phyloP scores from a whole-genome alignment of 2,797 vertebrate species.

The Clarias laeviceps region DNA sequence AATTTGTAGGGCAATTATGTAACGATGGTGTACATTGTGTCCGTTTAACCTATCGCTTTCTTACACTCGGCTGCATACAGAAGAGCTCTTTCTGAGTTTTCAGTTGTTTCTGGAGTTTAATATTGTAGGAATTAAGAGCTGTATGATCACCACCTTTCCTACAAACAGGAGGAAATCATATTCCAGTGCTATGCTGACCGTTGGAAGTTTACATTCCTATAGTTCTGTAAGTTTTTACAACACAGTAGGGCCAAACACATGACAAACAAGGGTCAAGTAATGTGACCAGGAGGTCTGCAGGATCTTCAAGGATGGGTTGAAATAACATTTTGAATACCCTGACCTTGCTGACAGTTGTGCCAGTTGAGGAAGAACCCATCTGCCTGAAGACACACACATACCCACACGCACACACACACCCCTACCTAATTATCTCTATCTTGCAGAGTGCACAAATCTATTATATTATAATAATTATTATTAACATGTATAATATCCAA shows the following conservation, averaged over 20 bases:
- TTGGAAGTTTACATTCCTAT: constrained; percentile 16
- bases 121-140: constrained; percentile 11
- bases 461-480: not conserved
- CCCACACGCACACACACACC: not conserved
- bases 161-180: constrained; percentile 26
- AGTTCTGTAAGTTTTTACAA: constrained; percentile 32
- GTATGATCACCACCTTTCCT: constrained; percentile 12
- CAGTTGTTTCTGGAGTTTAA: constrained; percentile 5
- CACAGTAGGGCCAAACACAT: constrained; percentile 22
- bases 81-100: not conserved
- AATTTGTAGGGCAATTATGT: constrained; percentile 38
- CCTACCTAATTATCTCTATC: not conserved
- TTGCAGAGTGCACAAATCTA: not conserved
- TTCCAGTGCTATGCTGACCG: constrained; percentile 4
- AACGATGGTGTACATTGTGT: constrained; percentile 10
- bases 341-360: constrained; percentile 57
- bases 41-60: constrained; percentile 16
- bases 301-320: constrained; percentile 38
- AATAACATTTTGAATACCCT: constrained; percentile 53
- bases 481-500: not conserved
- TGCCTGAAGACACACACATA: constrained; percentile 13
- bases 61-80: not conserved
- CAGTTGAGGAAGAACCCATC: constrained; percentile 34
- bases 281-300: constrained; percentile 44
- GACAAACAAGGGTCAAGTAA: constrained; percentile 19